phyloP scores from a whole-genome alignment of 2,888 invertebrate genomes.

The Reticulitermes lucifugus region DNA sequence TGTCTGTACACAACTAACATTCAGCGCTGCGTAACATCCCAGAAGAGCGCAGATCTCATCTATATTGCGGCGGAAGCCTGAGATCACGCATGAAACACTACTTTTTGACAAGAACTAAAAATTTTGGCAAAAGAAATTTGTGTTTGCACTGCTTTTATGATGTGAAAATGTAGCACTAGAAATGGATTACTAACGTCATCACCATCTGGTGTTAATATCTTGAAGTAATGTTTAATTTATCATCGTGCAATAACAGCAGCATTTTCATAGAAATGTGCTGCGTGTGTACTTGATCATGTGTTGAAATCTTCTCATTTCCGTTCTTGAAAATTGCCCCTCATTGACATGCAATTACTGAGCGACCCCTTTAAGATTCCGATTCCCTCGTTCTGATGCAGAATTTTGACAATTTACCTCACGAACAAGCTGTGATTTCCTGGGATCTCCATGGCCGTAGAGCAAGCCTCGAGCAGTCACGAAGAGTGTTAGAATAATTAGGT shows the following conservation, averaged over 20 bases:
- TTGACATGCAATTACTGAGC: not conserved
- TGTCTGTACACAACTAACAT: too few species aligned
- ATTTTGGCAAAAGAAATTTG: too few species aligned
- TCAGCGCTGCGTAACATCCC: too few species aligned
- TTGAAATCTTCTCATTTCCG: not conserved
- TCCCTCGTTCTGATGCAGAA: not conserved
- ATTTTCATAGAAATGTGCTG: not conserved
- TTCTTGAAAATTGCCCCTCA: not conserved
- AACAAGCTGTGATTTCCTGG: not conserved
- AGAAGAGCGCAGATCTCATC: too few species aligned
- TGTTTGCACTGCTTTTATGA: too few species aligned
- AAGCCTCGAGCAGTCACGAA: not conserved
- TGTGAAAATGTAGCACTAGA: too few species aligned
- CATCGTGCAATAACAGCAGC: not conserved
- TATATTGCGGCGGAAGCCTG: too few species aligned
- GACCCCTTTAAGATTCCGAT: not conserved
- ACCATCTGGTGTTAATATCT: not conserved
- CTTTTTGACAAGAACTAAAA: too few species aligned
- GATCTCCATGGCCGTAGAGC: not conserved
- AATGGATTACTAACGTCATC: not conserved
- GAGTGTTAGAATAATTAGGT: not conserved
- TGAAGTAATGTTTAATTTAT: not conserved
- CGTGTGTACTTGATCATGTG: not conserved
- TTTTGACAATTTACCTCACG: constrained; percentile 28
- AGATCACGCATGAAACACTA: too few species aligned